phyloP scores from a whole-genome alignment of 1,140 invertebrate genomes.

The Sitobion miscanthi region DNA sequence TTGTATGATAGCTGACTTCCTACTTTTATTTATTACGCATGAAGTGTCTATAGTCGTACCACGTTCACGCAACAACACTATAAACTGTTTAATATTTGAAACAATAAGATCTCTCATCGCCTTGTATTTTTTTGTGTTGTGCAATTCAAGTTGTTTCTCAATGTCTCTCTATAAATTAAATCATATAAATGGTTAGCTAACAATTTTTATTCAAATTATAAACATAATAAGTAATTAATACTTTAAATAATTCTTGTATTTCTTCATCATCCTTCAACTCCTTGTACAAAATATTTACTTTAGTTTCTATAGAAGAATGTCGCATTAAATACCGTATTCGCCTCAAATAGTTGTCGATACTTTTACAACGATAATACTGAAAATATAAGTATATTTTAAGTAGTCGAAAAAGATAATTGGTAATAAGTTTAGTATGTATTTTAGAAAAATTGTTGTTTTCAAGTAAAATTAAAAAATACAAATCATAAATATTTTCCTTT shows the following conservation, averaged over 20 bases:
- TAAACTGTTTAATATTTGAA: conserved; percentile 27
- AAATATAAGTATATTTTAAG: neutral
- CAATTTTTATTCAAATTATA: neutral
- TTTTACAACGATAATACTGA: conserved; percentile 48
- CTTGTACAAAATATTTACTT: neutral
- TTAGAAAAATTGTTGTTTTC: neutral
- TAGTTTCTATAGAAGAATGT: conserved; percentile 22
- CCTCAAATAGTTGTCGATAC: conserved; percentile 42
- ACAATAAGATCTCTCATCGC: conserved; percentile 39
- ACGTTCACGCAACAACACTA: conserved; percentile 17
- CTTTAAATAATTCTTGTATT: conserved; percentile 45
- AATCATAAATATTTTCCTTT: neutral
- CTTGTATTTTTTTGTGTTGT: conserved; percentile 31
- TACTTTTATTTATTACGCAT: neutral
- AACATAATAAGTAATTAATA: neutral
- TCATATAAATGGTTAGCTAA: neutral
- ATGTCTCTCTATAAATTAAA: neutral
- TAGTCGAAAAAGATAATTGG: neutral
- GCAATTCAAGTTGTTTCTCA: conserved; percentile 30
- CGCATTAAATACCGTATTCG: conserved; percentile 30
- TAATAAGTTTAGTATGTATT: neutral
- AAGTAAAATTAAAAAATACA: neutral
- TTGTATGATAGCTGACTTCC: neutral
- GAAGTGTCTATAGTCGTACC: conserved; percentile 1
- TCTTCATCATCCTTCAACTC: conserved; percentile 13